Evolutionary conservation across 1,140 invertebrate species (phyloP).

Genomic region (Drosophila fuyamai): DNA sequence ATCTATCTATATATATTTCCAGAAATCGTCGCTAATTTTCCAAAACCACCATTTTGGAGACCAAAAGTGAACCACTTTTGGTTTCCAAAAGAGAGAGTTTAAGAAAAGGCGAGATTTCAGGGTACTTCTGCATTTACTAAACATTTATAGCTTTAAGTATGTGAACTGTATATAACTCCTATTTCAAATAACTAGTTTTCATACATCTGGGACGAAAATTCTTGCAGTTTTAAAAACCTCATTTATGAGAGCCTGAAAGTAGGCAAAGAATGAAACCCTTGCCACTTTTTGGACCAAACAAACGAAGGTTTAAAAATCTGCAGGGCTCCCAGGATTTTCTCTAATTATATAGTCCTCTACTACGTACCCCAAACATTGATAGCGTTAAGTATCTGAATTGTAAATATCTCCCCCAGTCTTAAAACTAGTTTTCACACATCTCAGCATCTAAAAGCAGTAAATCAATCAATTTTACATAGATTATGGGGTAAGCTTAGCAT

Average conservation of each 20-base stretch:
- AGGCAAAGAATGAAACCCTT: too few relatives aligned
- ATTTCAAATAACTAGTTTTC: slow-evolving; percentile 2
- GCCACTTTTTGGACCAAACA: too few relatives aligned
- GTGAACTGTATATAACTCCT: slow-evolving; percentile 21
- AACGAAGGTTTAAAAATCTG: neutral
- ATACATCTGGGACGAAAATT: neutral
- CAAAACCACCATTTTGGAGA: neutral
- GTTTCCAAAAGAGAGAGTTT: neutral
- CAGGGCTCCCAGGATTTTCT: neutral
- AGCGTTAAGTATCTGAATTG: neutral
- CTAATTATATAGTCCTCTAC: too few relatives aligned
- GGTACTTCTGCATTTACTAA: slow-evolving; percentile 2
- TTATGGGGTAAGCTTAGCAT: neutral
- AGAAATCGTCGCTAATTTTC: neutral
- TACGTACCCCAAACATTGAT: too few relatives aligned
- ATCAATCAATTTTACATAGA: neutral
- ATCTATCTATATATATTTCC: neutral
- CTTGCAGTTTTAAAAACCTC: neutral
- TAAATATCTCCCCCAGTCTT: neutral
- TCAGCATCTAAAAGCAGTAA: neutral
- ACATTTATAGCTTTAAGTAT: slow-evolving; percentile 9
- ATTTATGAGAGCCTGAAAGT: too few relatives aligned
- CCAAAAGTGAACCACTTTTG: neutral
- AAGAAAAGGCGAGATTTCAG: neutral
- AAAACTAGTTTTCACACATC: neutral